Evolutionary conservation across 2,113 vertebrate genomes (phyloP).

Genomic region (Tachycineta bicolor): DNA sequence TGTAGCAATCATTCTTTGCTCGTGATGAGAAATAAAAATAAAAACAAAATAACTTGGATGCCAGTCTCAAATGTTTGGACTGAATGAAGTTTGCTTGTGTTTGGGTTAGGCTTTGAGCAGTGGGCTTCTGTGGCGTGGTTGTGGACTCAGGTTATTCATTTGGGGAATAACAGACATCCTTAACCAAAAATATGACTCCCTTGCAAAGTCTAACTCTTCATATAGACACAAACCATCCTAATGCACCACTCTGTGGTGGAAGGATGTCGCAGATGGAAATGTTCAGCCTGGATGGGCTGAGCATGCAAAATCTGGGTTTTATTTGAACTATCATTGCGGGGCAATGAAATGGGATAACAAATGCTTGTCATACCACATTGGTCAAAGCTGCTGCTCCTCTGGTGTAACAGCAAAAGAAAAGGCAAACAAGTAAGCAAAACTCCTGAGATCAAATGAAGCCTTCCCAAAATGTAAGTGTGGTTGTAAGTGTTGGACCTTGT

Average conservation of each 20-base stretch:
- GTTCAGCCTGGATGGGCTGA: background rate
- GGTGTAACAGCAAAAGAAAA: background rate
- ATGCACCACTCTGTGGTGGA: background rate
- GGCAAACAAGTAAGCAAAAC: background rate
- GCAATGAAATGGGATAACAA: conserved; percentile 9
- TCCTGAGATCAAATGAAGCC: background rate
- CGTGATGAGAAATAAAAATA: conserved; percentile 22
- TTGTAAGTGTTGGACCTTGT: background rate
- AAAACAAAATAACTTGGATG: background rate
- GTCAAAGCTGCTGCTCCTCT: background rate
- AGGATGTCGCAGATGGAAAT: background rate
- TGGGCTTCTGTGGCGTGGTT: background rate
- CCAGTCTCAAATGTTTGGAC: background rate
- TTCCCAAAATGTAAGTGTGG: background rate
- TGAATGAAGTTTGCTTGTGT: background rate
- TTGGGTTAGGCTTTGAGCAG: background rate
- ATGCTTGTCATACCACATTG: conserved; percentile 7
- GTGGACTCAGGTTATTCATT: background rate
- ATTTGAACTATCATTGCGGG: background rate
- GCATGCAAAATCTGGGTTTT: conserved; percentile 4
- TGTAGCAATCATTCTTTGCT: conserved; percentile 32
- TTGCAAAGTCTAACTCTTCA: background rate
- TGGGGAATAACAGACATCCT: background rate
- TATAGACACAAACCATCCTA: background rate
- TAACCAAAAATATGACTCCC: background rate